Evolutionary conservation across 2,888 invertebrate genomes (phyloP).

Genomic region (Lamproptera curius): DNA sequence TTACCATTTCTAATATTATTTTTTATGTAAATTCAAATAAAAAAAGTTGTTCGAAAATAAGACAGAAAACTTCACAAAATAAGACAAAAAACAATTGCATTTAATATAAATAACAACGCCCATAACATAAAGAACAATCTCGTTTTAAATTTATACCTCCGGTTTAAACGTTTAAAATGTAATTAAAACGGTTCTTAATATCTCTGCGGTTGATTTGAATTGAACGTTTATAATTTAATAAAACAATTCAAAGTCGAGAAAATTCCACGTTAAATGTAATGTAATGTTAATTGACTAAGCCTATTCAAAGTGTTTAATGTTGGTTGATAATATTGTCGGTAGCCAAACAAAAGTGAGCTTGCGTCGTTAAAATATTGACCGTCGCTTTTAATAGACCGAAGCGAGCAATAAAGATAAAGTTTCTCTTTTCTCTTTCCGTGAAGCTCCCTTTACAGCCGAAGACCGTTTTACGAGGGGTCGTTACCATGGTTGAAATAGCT

Average conservation of each 20-base stretch:
- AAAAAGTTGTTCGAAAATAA: too few relatives aligned
- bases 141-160: too few relatives aligned
- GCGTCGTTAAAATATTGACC: conserved; percentile 38
- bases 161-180: too few relatives aligned
- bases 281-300: neutral
- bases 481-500: conserved; percentile 26
- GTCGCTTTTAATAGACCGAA: conserved; percentile 48
- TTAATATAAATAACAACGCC: too few relatives aligned
- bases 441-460: conserved; percentile 40
- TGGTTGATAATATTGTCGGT: conserved; percentile 36
- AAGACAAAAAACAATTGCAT: too few relatives aligned
- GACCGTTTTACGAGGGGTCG: conserved; percentile 33
- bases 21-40: too few relatives aligned
- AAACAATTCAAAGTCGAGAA: conserved; percentile 8
- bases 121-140: too few relatives aligned
- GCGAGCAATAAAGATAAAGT: conserved; percentile 53
- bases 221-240: too few relatives aligned
- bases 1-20: too few relatives aligned
- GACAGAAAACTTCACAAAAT: too few relatives aligned
- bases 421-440: conserved; percentile 36
- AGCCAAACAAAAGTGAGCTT: conserved; percentile 41
- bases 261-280: conserved; percentile 29
- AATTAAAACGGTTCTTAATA: too few relatives aligned
- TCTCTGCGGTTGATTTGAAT: too few relatives aligned
- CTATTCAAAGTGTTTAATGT: neutral